Evolutionary conservation across 2,888 invertebrate species (phyloP).

Genomic region (Lycia hirtaria): DNA sequence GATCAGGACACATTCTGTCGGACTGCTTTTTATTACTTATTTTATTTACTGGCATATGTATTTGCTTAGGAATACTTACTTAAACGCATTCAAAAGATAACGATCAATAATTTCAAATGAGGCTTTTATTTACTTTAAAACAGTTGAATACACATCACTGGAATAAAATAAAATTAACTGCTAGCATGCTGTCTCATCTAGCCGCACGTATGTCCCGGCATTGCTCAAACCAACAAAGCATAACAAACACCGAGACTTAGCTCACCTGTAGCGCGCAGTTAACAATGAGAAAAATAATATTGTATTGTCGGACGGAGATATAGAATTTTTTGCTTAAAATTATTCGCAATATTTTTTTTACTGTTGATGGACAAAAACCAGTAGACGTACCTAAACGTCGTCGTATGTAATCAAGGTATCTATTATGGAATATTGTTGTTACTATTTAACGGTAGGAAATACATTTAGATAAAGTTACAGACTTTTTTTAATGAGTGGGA

Average conservation of each 20-base stretch:
- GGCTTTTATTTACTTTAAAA: not conserved
- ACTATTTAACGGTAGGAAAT: too few species aligned
- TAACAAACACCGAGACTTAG: slow-evolving; percentile 52
- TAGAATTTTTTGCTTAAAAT: slow-evolving; percentile 28
- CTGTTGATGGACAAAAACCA: slow-evolving; percentile 34
- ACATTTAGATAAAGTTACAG: too few species aligned
- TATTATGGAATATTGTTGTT: not conserved
- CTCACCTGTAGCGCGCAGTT: slow-evolving; percentile 42
- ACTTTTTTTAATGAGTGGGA: too few species aligned
- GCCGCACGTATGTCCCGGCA: slow-evolving; percentile 41
- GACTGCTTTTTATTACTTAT: too few species aligned
- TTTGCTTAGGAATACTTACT: too few species aligned
- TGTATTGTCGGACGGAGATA: slow-evolving; percentile 41
- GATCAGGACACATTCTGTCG: too few species aligned
- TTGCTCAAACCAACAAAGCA: slow-evolving; percentile 51
- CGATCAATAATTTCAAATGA: too few species aligned
- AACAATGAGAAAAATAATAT: slow-evolving; percentile 51
- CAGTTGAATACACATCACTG: not conserved
- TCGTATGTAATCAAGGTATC: not conserved
- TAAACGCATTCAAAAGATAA: too few species aligned
- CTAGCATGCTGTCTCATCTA: slow-evolving; percentile 7
- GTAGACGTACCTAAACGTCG: not conserved
- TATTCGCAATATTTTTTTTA: slow-evolving; percentile 39
- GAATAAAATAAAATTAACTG: not conserved
- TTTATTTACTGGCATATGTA: too few species aligned